Percentiles rank a stretch among this genome's conserved stretches.
Conservation (phyloP, 2,797 vertebrate genomes). For the Amniataba percoides region DNA sequence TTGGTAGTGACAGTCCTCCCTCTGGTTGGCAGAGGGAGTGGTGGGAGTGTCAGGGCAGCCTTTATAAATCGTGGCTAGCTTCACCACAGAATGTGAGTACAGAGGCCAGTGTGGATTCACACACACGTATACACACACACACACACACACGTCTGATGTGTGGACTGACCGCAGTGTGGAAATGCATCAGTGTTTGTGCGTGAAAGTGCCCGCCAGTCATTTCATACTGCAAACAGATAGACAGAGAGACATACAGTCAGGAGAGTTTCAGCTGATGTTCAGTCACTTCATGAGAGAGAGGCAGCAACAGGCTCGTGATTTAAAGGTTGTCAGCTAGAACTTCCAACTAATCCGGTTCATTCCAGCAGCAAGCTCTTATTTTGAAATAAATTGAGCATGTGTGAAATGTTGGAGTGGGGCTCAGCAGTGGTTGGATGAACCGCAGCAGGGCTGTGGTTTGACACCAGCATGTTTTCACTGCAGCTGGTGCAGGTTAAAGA, state of each 20-base stretch:
- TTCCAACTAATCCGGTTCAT: background rate
- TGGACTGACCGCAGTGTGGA: conserved; percentile 12
- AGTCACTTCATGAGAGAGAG: too few relatives aligned
- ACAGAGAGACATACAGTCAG: background rate
- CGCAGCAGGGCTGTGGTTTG: background rate
- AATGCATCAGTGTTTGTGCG: conserved; percentile 12
- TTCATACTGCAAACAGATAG: background rate
- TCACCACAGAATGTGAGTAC: conserved; percentile 39
- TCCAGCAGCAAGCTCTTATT: background rate
- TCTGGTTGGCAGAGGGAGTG: conserved; percentile 62
- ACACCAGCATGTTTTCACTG: conserved; percentile 14
- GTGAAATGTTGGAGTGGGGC: background rate
- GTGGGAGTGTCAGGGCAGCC: conserved; percentile 68
- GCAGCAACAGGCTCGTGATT: background rate
- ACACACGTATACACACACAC: conserved; percentile 6
- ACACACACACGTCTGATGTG: background rate
- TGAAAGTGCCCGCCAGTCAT: background rate
- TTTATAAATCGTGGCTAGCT: conserved; percentile 47
- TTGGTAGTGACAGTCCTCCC: conserved; percentile 58
- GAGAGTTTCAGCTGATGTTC: too few relatives aligned
- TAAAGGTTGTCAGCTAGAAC: background rate
- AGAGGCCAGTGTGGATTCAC: conserved; percentile 20
- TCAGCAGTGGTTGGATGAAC: background rate
- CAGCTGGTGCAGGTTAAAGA: conserved; percentile 47
- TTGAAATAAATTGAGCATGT: background rate